phyloP scores from a whole-genome alignment of 2,888 invertebrate species.

The Petrolisthes manimaculis region DNA sequence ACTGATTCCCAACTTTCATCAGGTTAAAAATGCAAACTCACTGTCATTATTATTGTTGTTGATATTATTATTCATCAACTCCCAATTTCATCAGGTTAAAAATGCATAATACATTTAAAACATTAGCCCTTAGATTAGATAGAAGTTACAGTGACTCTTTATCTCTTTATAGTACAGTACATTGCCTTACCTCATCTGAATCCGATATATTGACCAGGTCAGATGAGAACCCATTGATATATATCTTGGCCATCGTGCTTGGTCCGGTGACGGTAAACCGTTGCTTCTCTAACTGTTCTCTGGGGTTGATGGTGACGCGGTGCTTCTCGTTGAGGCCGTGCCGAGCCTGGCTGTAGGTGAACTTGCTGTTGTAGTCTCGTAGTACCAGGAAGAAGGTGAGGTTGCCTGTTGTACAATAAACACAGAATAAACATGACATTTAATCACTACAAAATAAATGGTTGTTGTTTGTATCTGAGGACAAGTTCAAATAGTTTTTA shows the following conservation, averaged over 20 bases:
- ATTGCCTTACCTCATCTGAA: slow-evolving; percentile 10
- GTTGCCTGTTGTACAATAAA: neutral
- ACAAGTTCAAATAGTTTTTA: too few species aligned
- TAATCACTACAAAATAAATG: too few species aligned
- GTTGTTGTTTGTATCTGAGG: too few species aligned
- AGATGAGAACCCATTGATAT: slow-evolving; percentile 21
- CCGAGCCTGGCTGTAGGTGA: neutral
- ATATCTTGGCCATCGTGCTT: neutral
- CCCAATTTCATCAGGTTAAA: too few species aligned
- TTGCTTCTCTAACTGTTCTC: slow-evolving; percentile 14
- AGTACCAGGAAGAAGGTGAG: neutral
- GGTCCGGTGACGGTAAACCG: neutral
- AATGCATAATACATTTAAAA: too few species aligned
- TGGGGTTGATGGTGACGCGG: slow-evolving; percentile 11
- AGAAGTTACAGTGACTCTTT: too few species aligned
- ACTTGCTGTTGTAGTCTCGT: slow-evolving; percentile 34
- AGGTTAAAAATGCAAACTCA: too few species aligned
- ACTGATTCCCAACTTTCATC: too few species aligned
- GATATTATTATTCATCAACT: too few species aligned
- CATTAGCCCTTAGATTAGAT: too few species aligned
- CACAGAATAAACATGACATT: neutral
- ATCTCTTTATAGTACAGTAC: too few species aligned
- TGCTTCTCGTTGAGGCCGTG: slow-evolving; percentile 17
- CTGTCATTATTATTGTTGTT: too few species aligned
- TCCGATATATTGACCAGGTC: slow-evolving; percentile 16